These are phyloP conservation scores for Theristus sp. DNA, from an alignment of 2,888 invertebrate genomes.

Conservation along the genomic window DNA sequence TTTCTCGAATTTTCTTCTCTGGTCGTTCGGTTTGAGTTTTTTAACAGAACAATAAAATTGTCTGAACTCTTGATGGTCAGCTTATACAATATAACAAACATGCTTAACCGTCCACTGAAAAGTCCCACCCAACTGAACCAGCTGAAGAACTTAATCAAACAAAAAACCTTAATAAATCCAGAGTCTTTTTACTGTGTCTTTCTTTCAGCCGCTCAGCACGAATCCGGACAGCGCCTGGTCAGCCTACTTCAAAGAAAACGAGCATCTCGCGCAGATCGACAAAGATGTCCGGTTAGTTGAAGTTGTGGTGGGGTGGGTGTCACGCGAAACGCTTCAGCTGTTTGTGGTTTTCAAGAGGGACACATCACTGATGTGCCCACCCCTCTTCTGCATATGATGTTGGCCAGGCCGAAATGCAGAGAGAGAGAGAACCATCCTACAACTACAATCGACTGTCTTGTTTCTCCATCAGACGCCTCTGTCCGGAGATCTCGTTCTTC, in stretches of 20 bases:
- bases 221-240: conserved; percentile 89
- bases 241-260: conserved; percentile 87
- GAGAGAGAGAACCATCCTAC: neutral
- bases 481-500: conserved; percentile 90
- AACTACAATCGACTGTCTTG: too few species aligned
- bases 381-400: neutral
- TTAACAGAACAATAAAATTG: too few species aligned
- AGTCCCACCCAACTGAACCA: neutral
- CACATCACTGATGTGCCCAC: neutral
- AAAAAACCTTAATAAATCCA: neutral
- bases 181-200: neutral
- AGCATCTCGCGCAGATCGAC: conserved; percentile 87
- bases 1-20: too few species aligned
- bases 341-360: neutral
- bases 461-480: conserved; percentile 54
- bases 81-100: too few species aligned
- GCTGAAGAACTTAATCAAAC: neutral
- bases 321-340: too few species aligned
- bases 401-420: neutral
- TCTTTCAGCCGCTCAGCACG: conserved; percentile 70
- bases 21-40: too few species aligned
- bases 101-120: too few species aligned
- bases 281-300: conserved; percentile 59
- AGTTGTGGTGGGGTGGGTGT: too few species aligned
- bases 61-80: too few species aligned